Evolutionary conservation across 2,113 vertebrate species (phyloP), one percentile per base, ranked within the genome.

Genomic region (Willisornis vidua): DNA sequence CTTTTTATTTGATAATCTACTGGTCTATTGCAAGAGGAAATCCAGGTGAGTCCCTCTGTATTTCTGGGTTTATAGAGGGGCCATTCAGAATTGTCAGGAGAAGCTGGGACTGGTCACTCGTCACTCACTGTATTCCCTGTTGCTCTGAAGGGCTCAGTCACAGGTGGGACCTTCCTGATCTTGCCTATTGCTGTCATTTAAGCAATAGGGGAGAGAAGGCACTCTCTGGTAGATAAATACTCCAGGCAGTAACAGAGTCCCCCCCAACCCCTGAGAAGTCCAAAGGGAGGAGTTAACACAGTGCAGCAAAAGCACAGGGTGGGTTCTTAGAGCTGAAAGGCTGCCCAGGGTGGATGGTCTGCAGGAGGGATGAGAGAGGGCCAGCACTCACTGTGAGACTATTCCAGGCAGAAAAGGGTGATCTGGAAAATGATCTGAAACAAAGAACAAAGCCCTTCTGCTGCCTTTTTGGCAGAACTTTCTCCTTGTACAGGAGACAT

Each of bases 11-110:
- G 99, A 99, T 98, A 99, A 99, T 97, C 98, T 99, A 48, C 97
- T 99, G 26, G 99, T 99, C 89, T 99, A 99, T 94, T 99, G 99
- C 95, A 99, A 99, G 98, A 98, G 99, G 96, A 99, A 99, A 96
- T 99, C 99, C 95, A 99, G 99, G 99, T 99, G 77, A 97, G 97
- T 59, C 17, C 24, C 57, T 51, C 46, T 54, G 48, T 46, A 20
- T 43, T 39, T 57, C 31, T 1, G 1, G 31, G 76, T 76, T 83
- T 70, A 33, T 62, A 54, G 51, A 10, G 46, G 25, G 29, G 66
- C 39, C 10, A 6, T 73, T 85, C 54, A 29, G 66, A 84, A 48
- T 20, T 76, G 7, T 68, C 31, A 26, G 41, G 49, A 55, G 91
- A 61, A 87, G 61, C 9, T 54, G 17, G 25, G 31, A 57, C 58